Evolutionary conservation across 2,888 invertebrate genomes (phyloP), one percentile per base, ranked within the genome.

Genomic region (Chelonus formosanus): DNA sequence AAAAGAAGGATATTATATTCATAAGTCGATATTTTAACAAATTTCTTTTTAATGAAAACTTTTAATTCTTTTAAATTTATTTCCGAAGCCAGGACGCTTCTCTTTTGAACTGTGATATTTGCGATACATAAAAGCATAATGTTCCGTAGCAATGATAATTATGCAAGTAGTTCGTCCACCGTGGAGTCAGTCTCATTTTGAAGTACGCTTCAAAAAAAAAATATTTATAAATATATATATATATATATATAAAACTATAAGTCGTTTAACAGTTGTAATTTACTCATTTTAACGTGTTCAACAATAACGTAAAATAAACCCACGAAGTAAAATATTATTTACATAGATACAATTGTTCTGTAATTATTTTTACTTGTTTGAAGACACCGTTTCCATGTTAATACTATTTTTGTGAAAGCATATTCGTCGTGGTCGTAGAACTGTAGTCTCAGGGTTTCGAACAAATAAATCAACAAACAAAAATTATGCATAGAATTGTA

Each of bases 371-470:
- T 10, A 55, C 10, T 35, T 4, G 40, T 36, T 32, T 58, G 32
- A 43, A 20, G 20, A 20, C 20, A 20, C 20, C 4, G 10, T 47
- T 8, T n/a, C n/a, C 4, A 6, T 48, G 35, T 35, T 20, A 4
- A 3, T 58, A 35, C 20, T n/a, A 34, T 54, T 32, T 32, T 6
- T 7, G 20, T n/a, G 68, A 67, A 74, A 68, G 73, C 20, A 20
- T 20, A 20, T 79, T 80, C 77, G 75, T 76, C 80, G 75, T 78
- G 78, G 75, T 69, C 70, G 74, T 80, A 76, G 77, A 77, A 78
- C 80, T 71, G 73, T 80, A 79, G 76, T 78, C 78, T 80, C 80
- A 80, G 79, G 80, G 77, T 81, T 78, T 71, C 75, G 76, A 73
- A 74, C 63, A 74, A 75, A 76, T 60, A 67, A 67, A 72, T 54